A percentile compares a stretch with the other conserved stretches of the same genome.
Evolutionary conservation across 2,797 vertebrate genomes (phyloP).

Genomic region (Ctenopoma multispine): DNA sequence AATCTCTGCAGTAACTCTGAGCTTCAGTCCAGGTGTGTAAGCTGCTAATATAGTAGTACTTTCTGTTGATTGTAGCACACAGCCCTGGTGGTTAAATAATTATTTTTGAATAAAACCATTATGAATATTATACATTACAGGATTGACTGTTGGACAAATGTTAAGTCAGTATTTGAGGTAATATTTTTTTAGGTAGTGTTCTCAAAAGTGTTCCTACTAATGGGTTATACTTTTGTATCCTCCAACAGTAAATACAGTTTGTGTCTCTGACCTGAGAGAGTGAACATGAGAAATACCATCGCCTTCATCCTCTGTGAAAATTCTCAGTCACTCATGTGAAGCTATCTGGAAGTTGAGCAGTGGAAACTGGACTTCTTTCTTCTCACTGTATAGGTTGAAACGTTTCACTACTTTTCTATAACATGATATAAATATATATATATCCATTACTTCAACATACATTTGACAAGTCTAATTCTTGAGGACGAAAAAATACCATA

Average conservation of each 20-base stretch:
- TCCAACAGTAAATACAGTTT: no score
- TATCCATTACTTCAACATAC: neutral
- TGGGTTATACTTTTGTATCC: no score
- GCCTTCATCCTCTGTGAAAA: conserved; percentile 47
- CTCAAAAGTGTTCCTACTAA: neutral
- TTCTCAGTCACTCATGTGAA: no score
- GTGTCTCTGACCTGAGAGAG: conserved; percentile 40
- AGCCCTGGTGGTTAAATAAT: conserved; percentile 32
- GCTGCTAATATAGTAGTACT: conserved; percentile 49
- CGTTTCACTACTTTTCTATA: no score
- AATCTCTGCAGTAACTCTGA: conserved; percentile 63
- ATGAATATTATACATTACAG: neutral
- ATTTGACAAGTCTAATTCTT: no score
- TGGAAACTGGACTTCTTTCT: no score
- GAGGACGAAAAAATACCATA: neutral
- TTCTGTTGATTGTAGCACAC: neutral
- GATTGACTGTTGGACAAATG: neutral
- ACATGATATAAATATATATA: no score
- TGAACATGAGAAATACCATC: conserved; percentile 14
- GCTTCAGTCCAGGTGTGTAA: conserved; percentile 59
- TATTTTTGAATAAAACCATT: neutral
- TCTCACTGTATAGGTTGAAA: no score
- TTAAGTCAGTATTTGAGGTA: neutral
- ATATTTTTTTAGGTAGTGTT: no score
- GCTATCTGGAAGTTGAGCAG: no score